phyloP scores from a whole-genome alignment of 2,113 vertebrate species.

The Gymnogyps californianus region DNA sequence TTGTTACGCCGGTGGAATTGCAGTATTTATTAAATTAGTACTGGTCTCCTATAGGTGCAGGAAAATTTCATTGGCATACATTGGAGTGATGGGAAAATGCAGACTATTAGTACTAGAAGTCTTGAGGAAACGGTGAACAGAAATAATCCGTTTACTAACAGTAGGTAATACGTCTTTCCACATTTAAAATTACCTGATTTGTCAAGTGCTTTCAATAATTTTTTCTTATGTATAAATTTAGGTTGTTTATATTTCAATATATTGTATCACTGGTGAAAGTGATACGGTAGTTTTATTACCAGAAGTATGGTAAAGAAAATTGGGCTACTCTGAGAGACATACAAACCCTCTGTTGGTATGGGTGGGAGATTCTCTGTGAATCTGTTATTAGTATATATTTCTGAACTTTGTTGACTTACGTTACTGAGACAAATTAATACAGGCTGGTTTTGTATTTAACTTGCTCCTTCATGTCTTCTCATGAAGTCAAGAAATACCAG shows the following conservation, averaged over 20 bases:
- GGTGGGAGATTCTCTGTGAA: not conserved
- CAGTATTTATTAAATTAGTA: not conserved
- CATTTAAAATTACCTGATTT: not conserved
- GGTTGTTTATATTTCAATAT: not conserved
- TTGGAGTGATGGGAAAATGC: not conserved
- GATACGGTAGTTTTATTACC: not conserved
- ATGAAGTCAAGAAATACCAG: conserved; percentile 15
- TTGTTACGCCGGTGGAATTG: not conserved
- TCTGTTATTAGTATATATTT: not conserved
- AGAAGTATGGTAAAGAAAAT: not conserved
- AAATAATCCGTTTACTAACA: not conserved
- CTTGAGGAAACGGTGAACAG: not conserved
- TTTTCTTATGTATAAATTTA: not conserved
- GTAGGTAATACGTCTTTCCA: not conserved
- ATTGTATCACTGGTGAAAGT: not conserved
- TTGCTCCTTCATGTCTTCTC: not conserved
- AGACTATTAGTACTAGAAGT: not conserved
- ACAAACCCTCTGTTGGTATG: not conserved
- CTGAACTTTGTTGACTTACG: not conserved
- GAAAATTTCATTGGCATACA: not conserved
- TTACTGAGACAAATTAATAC: not conserved
- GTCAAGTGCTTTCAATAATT: not conserved
- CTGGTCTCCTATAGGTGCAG: not conserved
- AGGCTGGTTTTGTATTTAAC: not conserved
- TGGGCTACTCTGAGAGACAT: not conserved